Percentiles rank a stretch among this genome's conserved stretches.
These are phyloP conservation scores for Nannobrachium achirus DNA, from an alignment of 2,113 vertebrate species.

Conservation along the genomic window DNA sequence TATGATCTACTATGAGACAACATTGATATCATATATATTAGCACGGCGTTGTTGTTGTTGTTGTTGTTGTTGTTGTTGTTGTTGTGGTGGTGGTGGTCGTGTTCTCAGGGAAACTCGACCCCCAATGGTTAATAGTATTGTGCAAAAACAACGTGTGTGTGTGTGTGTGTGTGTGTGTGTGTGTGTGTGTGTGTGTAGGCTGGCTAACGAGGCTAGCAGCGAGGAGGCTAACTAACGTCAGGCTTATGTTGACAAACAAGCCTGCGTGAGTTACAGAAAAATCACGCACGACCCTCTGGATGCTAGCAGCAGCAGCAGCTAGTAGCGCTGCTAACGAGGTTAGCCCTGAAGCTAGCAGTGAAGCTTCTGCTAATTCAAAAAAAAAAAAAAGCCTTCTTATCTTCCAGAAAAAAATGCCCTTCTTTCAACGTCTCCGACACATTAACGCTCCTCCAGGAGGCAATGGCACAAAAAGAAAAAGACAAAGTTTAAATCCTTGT, in stretches of 20 bases:
- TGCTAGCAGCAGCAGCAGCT: no score
- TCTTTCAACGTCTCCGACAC: conserved; percentile 26
- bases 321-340: conserved; percentile 64
- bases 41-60: conserved; percentile 27
- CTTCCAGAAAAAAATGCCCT: conserved; percentile 31
- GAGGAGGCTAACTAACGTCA: no score
- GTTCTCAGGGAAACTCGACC: conserved; percentile 1
- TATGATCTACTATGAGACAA: conserved; percentile 35
- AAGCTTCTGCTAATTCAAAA: conserved; percentile 53
- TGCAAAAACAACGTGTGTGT: conserved; percentile 22
- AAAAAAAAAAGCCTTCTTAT: no score
- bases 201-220: conserved; percentile 30
- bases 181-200: conserved; percentile 21
- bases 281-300: conserved; percentile 58
- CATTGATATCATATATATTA: conserved; percentile 1
- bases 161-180: no score
- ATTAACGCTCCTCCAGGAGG: conserved; percentile 35
- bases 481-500: conserved; percentile 10
- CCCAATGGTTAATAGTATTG: no score
- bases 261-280: conserved; percentile 53
- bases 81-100: no score
- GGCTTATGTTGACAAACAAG: conserved; percentile 77
- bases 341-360: conserved; percentile 63
- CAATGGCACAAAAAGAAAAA: conserved; percentile 15
- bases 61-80: no score